These are phyloP conservation scores for Mellilla xanthometata DNA, from an alignment of 2,888 invertebrate genomes.

Conservation along the genomic window DNA sequence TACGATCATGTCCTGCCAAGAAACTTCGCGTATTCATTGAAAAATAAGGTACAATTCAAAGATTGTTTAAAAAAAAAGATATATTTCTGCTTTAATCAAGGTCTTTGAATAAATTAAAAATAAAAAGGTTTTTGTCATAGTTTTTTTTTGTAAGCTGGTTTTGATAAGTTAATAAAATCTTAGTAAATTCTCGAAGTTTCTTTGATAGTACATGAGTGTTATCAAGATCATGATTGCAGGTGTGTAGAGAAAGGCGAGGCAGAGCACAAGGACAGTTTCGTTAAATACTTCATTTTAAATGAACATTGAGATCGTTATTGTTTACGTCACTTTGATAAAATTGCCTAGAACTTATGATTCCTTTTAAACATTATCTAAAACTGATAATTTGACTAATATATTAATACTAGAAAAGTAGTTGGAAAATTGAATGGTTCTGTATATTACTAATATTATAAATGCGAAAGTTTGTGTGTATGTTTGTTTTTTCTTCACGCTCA, in stretches of 20 bases:
- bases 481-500: no score
- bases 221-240: conserved; percentile 41
- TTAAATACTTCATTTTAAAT: conserved; percentile 20
- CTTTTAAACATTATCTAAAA: conserved; percentile 1
- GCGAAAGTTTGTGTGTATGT: background rate
- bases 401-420: background rate
- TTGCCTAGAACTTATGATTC: conserved; percentile 11
- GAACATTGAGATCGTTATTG: conserved; percentile 22
- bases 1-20: no score
- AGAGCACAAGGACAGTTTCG: conserved; percentile 50
- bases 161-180: no score
- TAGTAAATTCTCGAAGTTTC: background rate
- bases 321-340: conserved; percentile 22
- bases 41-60: no score
- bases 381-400: conserved; percentile 10
- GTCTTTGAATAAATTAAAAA: no score
- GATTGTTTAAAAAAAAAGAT: no score
- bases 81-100: no score
- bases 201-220: background rate
- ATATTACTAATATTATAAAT: no score
- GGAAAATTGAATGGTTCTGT: no score
- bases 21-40: conserved; percentile 1
- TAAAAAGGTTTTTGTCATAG: no score
- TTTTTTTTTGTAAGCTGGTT: no score
- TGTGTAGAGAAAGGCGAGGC: conserved; percentile 49